Conservation (phyloP, 2,113 vertebrate genomes). For the Verasper variegatus region DNA sequence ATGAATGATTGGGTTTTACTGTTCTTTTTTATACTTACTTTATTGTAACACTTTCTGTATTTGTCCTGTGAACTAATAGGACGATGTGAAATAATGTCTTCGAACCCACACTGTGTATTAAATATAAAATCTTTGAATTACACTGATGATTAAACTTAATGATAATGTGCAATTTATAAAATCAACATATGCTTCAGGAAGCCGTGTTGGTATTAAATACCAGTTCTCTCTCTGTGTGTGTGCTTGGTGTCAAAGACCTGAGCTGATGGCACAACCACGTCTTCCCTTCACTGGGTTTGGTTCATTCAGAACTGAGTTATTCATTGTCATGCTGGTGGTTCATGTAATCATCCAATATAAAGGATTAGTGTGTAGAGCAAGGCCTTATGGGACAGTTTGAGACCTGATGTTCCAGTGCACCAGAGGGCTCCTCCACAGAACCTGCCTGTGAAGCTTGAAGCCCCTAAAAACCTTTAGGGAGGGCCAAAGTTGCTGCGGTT, state of each 20-base stretch:
- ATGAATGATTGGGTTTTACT: too few relatives aligned
- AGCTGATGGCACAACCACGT: background rate
- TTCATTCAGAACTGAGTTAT: slow-evolving; percentile 13
- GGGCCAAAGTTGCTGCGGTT: background rate
- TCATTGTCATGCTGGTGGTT: slow-evolving; percentile 19
- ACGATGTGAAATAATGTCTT: too few relatives aligned
- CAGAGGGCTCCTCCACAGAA: background rate
- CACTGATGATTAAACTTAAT: background rate
- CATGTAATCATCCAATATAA: slow-evolving; percentile 28
- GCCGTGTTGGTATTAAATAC: too few relatives aligned
- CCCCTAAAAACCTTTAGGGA: background rate
- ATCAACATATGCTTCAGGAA: background rate
- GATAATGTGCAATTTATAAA: background rate
- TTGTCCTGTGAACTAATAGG: too few relatives aligned
- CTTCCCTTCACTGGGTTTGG: background rate
- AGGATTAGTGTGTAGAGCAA: slow-evolving; percentile 30
- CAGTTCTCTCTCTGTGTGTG: too few relatives aligned
- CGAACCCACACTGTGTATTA: background rate
- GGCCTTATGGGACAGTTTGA: slow-evolving; percentile 1
- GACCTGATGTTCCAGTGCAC: slow-evolving; percentile 17
- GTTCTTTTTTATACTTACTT: too few relatives aligned
- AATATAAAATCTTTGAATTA: background rate
- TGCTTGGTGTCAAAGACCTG: background rate
- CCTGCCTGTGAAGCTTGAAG: background rate
- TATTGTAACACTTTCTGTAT: too few relatives aligned